phyloP scores from a whole-genome alignment of 2,797 vertebrate species.

The Anguilla obscura region DNA sequence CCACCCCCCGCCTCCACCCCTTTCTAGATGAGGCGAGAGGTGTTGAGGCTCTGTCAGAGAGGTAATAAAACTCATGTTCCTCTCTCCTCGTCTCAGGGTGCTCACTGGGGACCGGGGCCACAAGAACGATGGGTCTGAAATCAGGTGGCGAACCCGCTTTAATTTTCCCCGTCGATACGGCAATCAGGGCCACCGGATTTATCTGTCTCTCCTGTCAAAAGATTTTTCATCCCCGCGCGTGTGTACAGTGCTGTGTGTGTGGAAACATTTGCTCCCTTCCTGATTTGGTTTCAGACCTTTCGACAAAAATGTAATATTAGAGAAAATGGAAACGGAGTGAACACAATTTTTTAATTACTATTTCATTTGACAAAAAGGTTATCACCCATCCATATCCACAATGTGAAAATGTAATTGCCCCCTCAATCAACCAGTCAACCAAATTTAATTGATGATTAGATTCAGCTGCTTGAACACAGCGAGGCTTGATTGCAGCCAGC shows the following conservation, averaged over 20 bases:
- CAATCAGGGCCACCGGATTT: not conserved
- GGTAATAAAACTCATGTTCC: slow-evolving; percentile 23
- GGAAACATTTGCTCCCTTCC: no score
- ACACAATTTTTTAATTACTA: no score
- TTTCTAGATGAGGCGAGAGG: slow-evolving; percentile 22
- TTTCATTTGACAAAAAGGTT: no score
- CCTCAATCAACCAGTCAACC: no score
- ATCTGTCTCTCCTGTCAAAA: slow-evolving; percentile 5
- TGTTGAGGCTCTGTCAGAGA: slow-evolving; percentile 40
- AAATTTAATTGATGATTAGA: no score
- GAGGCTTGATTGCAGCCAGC: no score
- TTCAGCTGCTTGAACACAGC: no score
- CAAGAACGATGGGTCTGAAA: slow-evolving; percentile 17
- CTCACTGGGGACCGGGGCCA: slow-evolving; percentile 37
- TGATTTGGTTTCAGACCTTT: no score
- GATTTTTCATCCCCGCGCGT: not conserved
- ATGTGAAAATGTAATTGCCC: no score
- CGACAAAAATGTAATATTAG: no score
- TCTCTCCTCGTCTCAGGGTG: slow-evolving; percentile 19
- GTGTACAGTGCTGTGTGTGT: not conserved
- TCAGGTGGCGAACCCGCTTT: not conserved
- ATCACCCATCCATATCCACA: no score
- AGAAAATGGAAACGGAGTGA: no score
- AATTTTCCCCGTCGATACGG: not conserved
- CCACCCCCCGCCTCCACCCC: slow-evolving; percentile 2